A percentile compares a stretch with the other conserved stretches of the same genome.
Conservation (phyloP, 2,888 invertebrate species). For the Caenorhabditis doughertyi region DNA sequence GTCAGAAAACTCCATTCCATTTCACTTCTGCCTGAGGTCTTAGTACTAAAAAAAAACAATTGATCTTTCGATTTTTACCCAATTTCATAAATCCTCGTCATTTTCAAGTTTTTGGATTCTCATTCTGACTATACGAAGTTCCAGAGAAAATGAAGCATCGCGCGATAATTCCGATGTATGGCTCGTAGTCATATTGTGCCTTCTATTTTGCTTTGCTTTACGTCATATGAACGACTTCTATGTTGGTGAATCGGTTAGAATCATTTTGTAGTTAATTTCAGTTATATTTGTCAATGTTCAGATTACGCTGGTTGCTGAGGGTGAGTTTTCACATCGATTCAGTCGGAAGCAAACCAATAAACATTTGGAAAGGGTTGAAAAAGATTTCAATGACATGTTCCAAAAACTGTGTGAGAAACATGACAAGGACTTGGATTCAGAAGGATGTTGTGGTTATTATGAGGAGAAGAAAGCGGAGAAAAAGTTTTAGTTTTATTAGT, state of each 20-base stretch:
- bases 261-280: background rate
- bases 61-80: too few species aligned
- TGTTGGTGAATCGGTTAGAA: constrained; percentile 69
- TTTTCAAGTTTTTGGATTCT: too few species aligned
- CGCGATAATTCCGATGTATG: constrained; percentile 68
- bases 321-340: constrained; percentile 68
- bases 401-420: constrained; percentile 62
- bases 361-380: constrained; percentile 65
- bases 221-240: constrained; percentile 74
- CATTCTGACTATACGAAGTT: too few species aligned
- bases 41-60: too few species aligned
- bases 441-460: constrained; percentile 65
- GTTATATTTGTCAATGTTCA: constrained; percentile 20
- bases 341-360: constrained; percentile 67
- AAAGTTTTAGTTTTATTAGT: background rate
- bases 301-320: constrained; percentile 70
- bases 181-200: constrained; percentile 68
- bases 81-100: too few species aligned
- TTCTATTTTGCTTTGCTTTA: constrained; percentile 69
- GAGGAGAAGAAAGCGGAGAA: constrained; percentile 49
- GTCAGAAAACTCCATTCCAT: too few species aligned
- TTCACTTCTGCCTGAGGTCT: too few species aligned
- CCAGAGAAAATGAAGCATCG: constrained; percentile 61
- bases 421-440: constrained; percentile 53
- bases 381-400: constrained; percentile 71